These are phyloP conservation scores for Morus bassanus DNA, from an alignment of 2,797 vertebrate genomes.

Conservation along the genomic window DNA sequence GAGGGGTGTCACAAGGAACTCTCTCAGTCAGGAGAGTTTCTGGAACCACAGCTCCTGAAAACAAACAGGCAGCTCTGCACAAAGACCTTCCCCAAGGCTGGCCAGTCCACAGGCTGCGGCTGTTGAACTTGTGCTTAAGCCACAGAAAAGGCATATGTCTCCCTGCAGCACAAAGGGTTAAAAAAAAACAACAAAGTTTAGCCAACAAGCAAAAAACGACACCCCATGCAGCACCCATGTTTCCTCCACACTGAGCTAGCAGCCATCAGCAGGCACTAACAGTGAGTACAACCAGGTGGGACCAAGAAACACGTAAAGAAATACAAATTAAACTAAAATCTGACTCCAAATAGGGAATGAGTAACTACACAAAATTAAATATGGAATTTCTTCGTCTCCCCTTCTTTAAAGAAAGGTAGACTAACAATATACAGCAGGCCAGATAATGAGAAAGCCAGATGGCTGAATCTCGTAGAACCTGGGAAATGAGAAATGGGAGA, in stretches of 20 bases:
- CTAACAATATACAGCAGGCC: neutral
- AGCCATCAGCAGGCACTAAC: neutral
- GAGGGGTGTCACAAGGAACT: neutral
- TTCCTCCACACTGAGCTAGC: neutral
- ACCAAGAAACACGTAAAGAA: neutral
- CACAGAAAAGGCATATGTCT: neutral
- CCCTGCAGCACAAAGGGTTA: neutral
- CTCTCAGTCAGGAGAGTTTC: neutral
- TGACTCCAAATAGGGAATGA: neutral
- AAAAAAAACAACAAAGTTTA: neutral
- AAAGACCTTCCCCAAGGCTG: neutral
- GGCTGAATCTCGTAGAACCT: conserved; percentile 5
- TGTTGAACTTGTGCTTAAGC: neutral
- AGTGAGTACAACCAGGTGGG: neutral
- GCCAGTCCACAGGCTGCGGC: neutral
- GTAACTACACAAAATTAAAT: neutral
- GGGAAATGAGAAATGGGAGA: neutral
- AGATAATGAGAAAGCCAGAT: conserved; percentile 32
- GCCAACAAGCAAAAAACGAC: neutral
- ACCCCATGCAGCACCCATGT: fast-evolving
- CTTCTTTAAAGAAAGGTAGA: neutral
- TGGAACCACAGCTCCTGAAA: neutral
- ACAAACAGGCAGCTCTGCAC: neutral
- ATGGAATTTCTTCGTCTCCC: neutral
- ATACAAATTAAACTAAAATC: neutral